These are phyloP conservation scores for Melanotaenia nigrans DNA, from an alignment of 2,797 vertebrate species.

Conservation along the genomic window DNA sequence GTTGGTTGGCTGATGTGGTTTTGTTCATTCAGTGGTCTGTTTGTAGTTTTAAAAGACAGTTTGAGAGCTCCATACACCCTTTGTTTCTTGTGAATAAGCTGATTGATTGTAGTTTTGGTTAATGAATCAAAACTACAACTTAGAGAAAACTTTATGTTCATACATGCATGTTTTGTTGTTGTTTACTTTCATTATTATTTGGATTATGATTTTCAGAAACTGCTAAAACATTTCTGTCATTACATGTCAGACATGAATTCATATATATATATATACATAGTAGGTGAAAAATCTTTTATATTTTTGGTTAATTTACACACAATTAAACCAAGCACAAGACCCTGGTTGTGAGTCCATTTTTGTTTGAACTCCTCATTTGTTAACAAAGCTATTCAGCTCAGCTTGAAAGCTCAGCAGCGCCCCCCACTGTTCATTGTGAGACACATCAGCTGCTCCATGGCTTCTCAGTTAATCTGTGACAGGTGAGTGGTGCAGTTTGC, in stretches of 20 bases:
- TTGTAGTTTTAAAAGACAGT: not conserved
- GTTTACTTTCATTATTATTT: conserved; percentile 3
- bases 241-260: conserved; percentile 3
- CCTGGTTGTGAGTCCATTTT: not conserved
- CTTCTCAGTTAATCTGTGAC: not conserved
- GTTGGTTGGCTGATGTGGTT: not conserved
- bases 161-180: not conserved
- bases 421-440: conserved; percentile 31
- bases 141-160: not conserved
- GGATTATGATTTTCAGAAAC: not conserved
- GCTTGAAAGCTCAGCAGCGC: conserved; percentile 22
- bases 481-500: conserved; percentile 2
- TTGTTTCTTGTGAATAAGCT: conserved; percentile 1
- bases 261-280: not conserved
- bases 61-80: not conserved
- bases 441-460: not conserved
- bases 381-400: not conserved
- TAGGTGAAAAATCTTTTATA: not conserved
- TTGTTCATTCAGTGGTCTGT: not conserved
- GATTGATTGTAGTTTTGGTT: not conserved
- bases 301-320: conserved; percentile 2
- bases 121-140: not conserved
- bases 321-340: not conserved
- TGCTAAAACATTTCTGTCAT: not conserved
- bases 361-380: not conserved